Conservation (phyloP, 1,140 invertebrate species). For the Drosophila aff. region DNA sequence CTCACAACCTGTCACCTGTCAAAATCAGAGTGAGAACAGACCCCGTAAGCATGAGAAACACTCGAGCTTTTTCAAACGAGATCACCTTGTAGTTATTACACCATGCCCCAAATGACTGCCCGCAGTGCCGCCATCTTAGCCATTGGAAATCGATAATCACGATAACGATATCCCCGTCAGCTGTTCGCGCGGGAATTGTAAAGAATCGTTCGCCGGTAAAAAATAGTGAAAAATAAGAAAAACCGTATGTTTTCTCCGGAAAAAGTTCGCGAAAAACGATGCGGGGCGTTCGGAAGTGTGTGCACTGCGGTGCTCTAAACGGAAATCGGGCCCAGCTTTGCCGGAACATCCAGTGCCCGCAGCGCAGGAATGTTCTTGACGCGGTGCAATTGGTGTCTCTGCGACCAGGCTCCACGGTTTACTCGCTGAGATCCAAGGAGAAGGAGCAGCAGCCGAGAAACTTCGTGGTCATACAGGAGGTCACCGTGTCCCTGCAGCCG, state of each 20-base stretch:
- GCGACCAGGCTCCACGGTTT: slow-evolving; percentile 49
- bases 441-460: slow-evolving; percentile 64
- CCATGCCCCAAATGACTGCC: too few relatives aligned
- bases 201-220: slow-evolving; percentile 2
- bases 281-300: slow-evolving; percentile 71
- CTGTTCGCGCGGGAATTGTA: neutral
- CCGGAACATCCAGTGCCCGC: slow-evolving; percentile 62
- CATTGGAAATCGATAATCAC: neutral
- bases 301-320: slow-evolving; percentile 68
- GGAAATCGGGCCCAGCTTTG: slow-evolving; percentile 70
- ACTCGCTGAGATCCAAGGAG: slow-evolving; percentile 67
- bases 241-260: neutral
- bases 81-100: too few relatives aligned
- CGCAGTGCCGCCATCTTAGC: neutral
- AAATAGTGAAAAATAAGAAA: neutral
- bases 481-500: slow-evolving; percentile 55
- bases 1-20: too few relatives aligned
- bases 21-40: too few relatives aligned
- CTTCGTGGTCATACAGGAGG: slow-evolving; percentile 71
- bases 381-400: slow-evolving; percentile 60
- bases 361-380: slow-evolving; percentile 65
- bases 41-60: too few relatives aligned
- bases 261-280: slow-evolving; percentile 7
- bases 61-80: too few relatives aligned
- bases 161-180: neutral